These are phyloP conservation scores for Lasioglossum albipes DNA, from an alignment of 1,140 invertebrate genomes.

Conservation along the genomic window DNA sequence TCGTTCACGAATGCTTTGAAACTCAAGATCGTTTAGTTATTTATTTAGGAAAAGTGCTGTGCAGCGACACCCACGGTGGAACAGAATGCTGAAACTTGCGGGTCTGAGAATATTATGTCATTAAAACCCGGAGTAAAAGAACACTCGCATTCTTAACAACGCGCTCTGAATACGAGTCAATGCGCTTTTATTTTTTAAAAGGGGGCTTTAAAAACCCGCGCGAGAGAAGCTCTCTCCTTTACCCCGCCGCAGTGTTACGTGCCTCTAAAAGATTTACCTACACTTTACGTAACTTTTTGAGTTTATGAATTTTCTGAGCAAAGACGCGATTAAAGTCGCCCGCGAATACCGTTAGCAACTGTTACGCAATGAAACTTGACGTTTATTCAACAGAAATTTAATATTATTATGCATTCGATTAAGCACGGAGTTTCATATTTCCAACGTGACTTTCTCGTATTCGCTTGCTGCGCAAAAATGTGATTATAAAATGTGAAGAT, in stretches of 20 bases:
- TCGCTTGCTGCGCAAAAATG: too few relatives aligned
- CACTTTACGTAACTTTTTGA: not conserved
- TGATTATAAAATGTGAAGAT: too few relatives aligned
- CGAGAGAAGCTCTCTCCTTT: not conserved
- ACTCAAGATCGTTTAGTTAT: not conserved
- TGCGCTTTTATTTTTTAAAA: constrained; percentile 20
- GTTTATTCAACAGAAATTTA: not conserved
- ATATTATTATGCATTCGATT: not conserved
- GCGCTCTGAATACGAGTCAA: constrained; percentile 10
- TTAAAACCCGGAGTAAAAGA: constrained; percentile 24
- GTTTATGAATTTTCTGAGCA: not conserved
- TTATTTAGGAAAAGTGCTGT: not conserved
- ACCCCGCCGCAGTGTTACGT: too few relatives aligned
- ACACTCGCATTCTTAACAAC: constrained; percentile 17
- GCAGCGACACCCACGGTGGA: not conserved
- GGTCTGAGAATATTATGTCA: constrained; percentile 12
- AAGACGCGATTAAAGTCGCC: not conserved
- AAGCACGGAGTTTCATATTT: not conserved
- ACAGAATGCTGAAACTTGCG: not conserved
- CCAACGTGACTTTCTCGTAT: too few relatives aligned
- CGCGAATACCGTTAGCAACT: not conserved
- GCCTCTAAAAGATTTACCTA: not conserved
- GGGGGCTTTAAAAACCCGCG: not conserved
- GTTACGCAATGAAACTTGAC: not conserved
- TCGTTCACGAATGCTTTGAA: not conserved